Conservation (phyloP, 1,140 invertebrate species). For the Aphelenchoides fujianensis region DNA sequence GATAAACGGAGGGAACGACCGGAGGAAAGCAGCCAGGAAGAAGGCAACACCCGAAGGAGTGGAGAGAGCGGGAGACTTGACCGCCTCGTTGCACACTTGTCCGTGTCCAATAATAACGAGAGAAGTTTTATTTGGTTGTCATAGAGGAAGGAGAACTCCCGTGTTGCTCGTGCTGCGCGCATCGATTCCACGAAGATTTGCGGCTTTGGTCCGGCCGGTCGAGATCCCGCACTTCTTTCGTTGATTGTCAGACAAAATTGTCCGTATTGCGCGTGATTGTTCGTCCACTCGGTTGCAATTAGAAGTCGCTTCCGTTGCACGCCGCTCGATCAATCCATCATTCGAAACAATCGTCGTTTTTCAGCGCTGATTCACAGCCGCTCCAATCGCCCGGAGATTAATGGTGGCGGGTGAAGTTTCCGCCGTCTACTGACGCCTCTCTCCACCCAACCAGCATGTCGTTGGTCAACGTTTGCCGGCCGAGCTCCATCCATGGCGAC, state of each 20-base stretch:
- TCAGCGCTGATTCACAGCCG: too few relatives aligned
- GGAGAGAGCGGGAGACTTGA: not conserved
- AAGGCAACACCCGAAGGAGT: too few relatives aligned
- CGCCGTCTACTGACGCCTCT: not conserved
- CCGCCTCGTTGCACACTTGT: not conserved
- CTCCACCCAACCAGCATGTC: slow-evolving; percentile 13
- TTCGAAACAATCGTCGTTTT: too few relatives aligned
- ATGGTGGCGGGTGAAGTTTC: too few relatives aligned
- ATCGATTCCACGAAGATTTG: not conserved
- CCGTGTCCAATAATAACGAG: not conserved
- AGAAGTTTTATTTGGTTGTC: slow-evolving; percentile 3
- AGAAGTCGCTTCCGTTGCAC: not conserved
- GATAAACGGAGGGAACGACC: too few relatives aligned
- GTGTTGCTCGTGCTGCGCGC: not conserved
- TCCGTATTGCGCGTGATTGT: not conserved
- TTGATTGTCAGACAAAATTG: not conserved
- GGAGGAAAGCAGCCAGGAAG: not conserved
- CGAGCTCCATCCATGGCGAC: not conserved
- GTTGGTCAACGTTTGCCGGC: slow-evolving; percentile 14
- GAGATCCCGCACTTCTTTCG: too few relatives aligned
- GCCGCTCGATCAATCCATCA: too few relatives aligned
- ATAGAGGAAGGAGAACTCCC: not conserved
- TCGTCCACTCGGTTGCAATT: not conserved
- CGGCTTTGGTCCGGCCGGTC: too few relatives aligned
- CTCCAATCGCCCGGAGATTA: not conserved